Evolutionary conservation across 2,888 invertebrate species (phyloP).

Genomic region (Acronicta leporina): DNA sequence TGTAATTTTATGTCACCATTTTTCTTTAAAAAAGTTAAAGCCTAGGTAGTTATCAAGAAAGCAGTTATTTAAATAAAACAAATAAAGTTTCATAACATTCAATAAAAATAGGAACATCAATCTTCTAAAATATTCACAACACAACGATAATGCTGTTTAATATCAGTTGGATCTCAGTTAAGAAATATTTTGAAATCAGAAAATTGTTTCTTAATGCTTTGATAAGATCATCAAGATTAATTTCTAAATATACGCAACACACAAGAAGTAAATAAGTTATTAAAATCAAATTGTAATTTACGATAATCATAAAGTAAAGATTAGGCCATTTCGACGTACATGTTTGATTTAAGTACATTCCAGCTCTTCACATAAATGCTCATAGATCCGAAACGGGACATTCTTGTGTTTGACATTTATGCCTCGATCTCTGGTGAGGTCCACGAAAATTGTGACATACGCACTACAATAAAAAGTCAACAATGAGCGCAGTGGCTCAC

Average conservation of each 20-base stretch:
- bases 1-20: too few relatives aligned
- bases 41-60: too few relatives aligned
- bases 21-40: too few relatives aligned
- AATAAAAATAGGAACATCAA: background rate
- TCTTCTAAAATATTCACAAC: slow-evolving; percentile 15
- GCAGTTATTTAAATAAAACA: too few relatives aligned
- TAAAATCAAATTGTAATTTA: slow-evolving; percentile 86
- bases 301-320: slow-evolving; percentile 85
- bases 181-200: slow-evolving; percentile 65
- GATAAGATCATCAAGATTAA: slow-evolving; percentile 76
- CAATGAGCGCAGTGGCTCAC: slow-evolving; percentile 77
- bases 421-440: slow-evolving; percentile 72
- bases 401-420: slow-evolving; percentile 81
- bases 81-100: background rate
- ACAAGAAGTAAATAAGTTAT: slow-evolving; percentile 83
- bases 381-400: slow-evolving; percentile 73
- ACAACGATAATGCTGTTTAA: slow-evolving; percentile 28
- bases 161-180: slow-evolving; percentile 16
- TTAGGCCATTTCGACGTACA: slow-evolving; percentile 74
- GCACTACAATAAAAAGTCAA: slow-evolving; percentile 82
- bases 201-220: slow-evolving; percentile 65
- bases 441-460: slow-evolving; percentile 82
- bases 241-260: slow-evolving; percentile 69
- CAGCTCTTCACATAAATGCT: slow-evolving; percentile 73
- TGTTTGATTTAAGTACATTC: slow-evolving; percentile 82